Evolutionary conservation across 2,888 invertebrate species (phyloP).

Genomic region (Octodonta nipae): DNA sequence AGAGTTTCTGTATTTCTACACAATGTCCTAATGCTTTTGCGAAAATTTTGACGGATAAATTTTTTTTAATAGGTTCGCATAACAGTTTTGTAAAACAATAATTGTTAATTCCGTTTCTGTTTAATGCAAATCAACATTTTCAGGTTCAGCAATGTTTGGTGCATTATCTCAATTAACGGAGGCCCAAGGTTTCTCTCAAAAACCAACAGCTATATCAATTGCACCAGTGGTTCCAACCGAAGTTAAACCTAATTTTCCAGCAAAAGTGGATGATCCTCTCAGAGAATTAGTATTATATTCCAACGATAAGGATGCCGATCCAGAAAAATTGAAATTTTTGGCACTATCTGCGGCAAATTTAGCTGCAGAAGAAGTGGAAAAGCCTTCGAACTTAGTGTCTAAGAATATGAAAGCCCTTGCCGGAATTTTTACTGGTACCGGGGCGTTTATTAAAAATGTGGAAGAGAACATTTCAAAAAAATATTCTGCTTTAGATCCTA

Average conservation of each 20-base stretch:
- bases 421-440: constrained; percentile 33
- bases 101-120: too few species aligned
- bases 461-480: constrained; percentile 31
- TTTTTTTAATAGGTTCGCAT: too few species aligned
- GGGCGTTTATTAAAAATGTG: constrained; percentile 30
- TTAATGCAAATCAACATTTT: too few species aligned
- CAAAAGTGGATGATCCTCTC: constrained; percentile 41
- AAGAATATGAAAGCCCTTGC: constrained; percentile 28
- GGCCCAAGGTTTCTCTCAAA: constrained; percentile 17
- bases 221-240: constrained; percentile 7
- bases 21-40: too few species aligned
- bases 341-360: constrained; percentile 51
- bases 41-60: too few species aligned
- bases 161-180: constrained; percentile 28
- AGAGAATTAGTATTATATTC: constrained; percentile 49
- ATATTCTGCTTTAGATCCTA: constrained; percentile 40
- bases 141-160: constrained; percentile 22
- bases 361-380: constrained; percentile 35
- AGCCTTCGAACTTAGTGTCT: not conserved
- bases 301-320: constrained; percentile 35
- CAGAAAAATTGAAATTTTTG: constrained; percentile 41
- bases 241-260: constrained; percentile 4
- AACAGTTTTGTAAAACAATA: too few species aligned
- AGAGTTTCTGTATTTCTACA: too few species aligned
- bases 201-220: constrained; percentile 3